These are phyloP conservation scores for Hucho hucho DNA, from an alignment of 2,113 vertebrate genomes.

Conservation along the genomic window DNA sequence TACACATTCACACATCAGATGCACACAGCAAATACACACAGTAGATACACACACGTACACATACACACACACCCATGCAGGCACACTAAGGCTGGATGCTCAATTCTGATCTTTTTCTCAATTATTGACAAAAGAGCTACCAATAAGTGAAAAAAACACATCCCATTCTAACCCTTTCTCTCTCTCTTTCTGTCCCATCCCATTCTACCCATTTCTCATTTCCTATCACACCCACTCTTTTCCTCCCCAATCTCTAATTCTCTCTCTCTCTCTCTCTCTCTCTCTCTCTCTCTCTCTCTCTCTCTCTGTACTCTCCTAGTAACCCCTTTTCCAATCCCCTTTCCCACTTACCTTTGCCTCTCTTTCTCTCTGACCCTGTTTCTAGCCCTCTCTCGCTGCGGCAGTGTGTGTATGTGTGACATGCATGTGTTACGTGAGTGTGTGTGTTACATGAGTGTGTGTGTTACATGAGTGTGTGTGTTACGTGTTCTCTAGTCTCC, in stretches of 20 bases:
- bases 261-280: neutral
- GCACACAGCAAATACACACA: too few species aligned
- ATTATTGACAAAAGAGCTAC: too few species aligned
- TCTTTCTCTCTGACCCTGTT: slow-evolving; percentile 19
- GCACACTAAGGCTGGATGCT: slow-evolving; percentile 11
- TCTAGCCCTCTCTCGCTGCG: neutral
- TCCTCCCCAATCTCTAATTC: neutral
- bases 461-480: slow-evolving; percentile 7
- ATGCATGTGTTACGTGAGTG: neutral
- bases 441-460: slow-evolving; percentile 28
- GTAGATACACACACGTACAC: too few species aligned
- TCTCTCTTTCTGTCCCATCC: slow-evolving; percentile 20
- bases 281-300: neutral
- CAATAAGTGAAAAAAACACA: neutral
- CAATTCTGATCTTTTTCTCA: too few species aligned
- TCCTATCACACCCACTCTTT: neutral
- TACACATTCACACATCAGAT: too few species aligned
- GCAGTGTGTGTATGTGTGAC: neutral
- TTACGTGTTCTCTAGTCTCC: neutral
- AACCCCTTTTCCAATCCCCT: neutral
- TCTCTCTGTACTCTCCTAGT: slow-evolving; percentile 4
- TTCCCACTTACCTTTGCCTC: neutral
- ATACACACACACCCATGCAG: neutral
- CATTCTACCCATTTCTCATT: slow-evolving; percentile 19
- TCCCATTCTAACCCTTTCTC: neutral